Conservation (phyloP, 2,113 vertebrate species). For the Tachysurus vachellii region DNA sequence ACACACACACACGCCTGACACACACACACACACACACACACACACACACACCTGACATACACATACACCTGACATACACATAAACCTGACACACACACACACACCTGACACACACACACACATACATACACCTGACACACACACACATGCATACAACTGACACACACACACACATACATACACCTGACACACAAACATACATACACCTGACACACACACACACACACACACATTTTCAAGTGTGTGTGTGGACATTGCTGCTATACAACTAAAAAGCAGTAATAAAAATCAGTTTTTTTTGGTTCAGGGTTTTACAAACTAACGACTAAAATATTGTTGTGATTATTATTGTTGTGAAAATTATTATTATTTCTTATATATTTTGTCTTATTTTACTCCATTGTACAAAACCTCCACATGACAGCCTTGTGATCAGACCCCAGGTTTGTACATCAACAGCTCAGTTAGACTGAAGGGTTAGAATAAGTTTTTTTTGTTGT, state of each 20-base stretch:
- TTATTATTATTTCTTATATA: not conserved
- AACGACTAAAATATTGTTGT: not conserved
- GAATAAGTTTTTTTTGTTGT: no score
- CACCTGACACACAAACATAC: not conserved
- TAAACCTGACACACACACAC: constrained; percentile 34
- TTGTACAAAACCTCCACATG: no score
- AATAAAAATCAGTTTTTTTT: not conserved
- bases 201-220: not conserved
- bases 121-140: not conserved
- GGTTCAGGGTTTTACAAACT: not conserved
- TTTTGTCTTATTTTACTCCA: not conserved
- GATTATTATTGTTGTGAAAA: no score
- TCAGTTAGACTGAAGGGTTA: no score
- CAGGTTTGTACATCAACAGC: no score
- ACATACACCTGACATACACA: constrained; percentile 12
- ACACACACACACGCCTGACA: no score
- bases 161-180: constrained; percentile 9
- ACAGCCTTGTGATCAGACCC: no score
- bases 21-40: no score
- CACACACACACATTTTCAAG: constrained; percentile 6
- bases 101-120: not conserved
- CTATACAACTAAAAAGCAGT: not conserved
- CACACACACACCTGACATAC: no score
- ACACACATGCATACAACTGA: constrained; percentile 37
- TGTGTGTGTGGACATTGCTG: not conserved